Conservation (phyloP, 1,140 invertebrate species). For the Lycorma delicatula region DNA sequence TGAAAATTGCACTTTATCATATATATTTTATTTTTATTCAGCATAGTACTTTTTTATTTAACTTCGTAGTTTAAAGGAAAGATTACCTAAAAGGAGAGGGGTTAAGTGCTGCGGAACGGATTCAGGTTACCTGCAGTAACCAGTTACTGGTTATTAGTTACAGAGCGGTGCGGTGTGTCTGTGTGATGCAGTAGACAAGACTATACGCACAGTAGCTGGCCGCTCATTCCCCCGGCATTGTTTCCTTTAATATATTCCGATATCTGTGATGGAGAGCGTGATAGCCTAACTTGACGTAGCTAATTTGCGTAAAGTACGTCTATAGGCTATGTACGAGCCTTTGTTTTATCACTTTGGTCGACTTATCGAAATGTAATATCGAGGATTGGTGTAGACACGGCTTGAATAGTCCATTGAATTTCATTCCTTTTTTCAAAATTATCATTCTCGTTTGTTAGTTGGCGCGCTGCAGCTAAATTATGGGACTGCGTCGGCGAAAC, state of each 20-base stretch:
- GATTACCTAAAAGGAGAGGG: too few relatives aligned
- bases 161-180: too few relatives aligned
- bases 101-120: too few relatives aligned
- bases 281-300: conserved; percentile 6
- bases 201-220: neutral
- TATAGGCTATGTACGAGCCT: neutral
- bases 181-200: neutral
- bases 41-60: too few relatives aligned
- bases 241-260: conserved; percentile 8
- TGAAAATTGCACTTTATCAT: too few relatives aligned
- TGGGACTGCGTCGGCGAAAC: too few relatives aligned
- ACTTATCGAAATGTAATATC: neutral
- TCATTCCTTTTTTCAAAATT: neutral
- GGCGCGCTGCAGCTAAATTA: conserved; percentile 1
- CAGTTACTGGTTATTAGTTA: too few relatives aligned
- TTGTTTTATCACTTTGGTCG: conserved; percentile 11
- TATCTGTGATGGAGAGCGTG: conserved; percentile 6
- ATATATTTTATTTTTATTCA: too few relatives aligned
- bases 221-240: neutral
- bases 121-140: too few relatives aligned
- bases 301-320: conserved; percentile 14
- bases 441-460: conserved; percentile 9
- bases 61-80: too few relatives aligned
- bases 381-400: neutral
- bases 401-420: conserved; percentile 11